Percentiles rank a stretch among this genome's conserved stretches.
Conservation (phyloP, 2,797 vertebrate species). For the Pseudopleuronectes americanus region DNA sequence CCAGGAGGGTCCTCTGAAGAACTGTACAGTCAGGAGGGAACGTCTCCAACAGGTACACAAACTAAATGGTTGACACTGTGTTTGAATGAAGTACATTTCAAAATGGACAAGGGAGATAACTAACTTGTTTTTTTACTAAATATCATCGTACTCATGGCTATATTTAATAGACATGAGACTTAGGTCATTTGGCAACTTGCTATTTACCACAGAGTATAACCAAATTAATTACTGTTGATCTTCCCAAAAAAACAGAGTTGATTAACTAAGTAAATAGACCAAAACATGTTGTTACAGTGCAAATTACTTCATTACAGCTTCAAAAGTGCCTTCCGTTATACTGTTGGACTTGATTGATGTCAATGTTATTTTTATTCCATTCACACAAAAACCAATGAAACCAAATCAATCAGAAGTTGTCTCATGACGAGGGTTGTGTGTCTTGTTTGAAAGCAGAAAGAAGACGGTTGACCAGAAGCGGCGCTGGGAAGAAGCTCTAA, state of each 20-base stretch:
- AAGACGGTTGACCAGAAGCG: conserved; percentile 83
- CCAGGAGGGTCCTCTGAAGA: conserved; percentile 79
- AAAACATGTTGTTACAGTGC: neutral
- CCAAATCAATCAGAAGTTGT: neutral
- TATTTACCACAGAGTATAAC: neutral
- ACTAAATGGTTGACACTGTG: neutral
- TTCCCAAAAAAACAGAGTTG: neutral
- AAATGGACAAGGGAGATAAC: neutral
- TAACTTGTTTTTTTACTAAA: neutral
- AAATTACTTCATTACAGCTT: neutral
- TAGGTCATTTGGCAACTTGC: neutral
- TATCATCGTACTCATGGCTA: neutral
- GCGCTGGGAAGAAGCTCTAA: conserved; percentile 86
- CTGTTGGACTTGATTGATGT: neutral
- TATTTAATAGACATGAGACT: conserved; percentile 2
- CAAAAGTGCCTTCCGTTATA: too few relatives aligned
- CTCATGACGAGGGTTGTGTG: neutral
- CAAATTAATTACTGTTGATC: conserved; percentile 5
- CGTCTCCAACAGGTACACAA: conserved; percentile 66
- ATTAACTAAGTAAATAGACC: too few relatives aligned
- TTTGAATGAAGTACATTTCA: neutral
- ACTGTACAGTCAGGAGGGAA: neutral
- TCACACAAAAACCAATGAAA: too few relatives aligned
- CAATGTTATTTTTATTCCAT: neutral
- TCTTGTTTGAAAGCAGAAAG: conserved; percentile 75